These are phyloP conservation scores for Tachystola acroxantha DNA, from an alignment of 2,888 invertebrate genomes.

Conservation along the genomic window DNA sequence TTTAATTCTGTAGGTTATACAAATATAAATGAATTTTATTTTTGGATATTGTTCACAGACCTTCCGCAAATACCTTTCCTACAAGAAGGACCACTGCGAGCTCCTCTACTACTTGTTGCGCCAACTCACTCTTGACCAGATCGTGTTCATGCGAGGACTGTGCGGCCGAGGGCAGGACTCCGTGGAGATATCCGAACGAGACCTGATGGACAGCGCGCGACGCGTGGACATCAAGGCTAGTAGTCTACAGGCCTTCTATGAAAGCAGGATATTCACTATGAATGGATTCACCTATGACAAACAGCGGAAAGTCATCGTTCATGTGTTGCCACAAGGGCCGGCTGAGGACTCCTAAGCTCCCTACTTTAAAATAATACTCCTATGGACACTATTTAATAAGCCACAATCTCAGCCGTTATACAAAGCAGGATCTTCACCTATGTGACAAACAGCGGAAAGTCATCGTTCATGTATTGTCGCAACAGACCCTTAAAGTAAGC, in stretches of 20 bases:
- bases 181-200: constrained; percentile 89
- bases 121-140: constrained; percentile 94
- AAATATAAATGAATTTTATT: too few relatives aligned
- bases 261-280: constrained; percentile 91
- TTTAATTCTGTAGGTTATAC: too few relatives aligned
- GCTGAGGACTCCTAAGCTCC: too few relatives aligned
- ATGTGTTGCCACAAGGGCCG: constrained; percentile 83
- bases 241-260: constrained; percentile 93
- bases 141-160: constrained; percentile 87
- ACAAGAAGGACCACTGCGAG: constrained; percentile 97
- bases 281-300: constrained; percentile 93
- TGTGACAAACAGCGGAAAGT: constrained; percentile 91
- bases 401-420: too few relatives aligned
- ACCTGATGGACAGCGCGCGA: constrained; percentile 84
- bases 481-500: too few relatives aligned
- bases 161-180: constrained; percentile 82
- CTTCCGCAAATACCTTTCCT: constrained; percentile 95
- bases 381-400: too few relatives aligned
- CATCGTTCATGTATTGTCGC: constrained; percentile 89
- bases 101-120: constrained; percentile 95
- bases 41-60: constrained; percentile 86
- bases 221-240: constrained; percentile 90
- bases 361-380: too few relatives aligned
- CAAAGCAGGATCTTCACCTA: constrained; percentile 91
- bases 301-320: constrained; percentile 90